phyloP scores from a whole-genome alignment of 2,797 vertebrate species.

The Chrysocyon brachyurus region DNA sequence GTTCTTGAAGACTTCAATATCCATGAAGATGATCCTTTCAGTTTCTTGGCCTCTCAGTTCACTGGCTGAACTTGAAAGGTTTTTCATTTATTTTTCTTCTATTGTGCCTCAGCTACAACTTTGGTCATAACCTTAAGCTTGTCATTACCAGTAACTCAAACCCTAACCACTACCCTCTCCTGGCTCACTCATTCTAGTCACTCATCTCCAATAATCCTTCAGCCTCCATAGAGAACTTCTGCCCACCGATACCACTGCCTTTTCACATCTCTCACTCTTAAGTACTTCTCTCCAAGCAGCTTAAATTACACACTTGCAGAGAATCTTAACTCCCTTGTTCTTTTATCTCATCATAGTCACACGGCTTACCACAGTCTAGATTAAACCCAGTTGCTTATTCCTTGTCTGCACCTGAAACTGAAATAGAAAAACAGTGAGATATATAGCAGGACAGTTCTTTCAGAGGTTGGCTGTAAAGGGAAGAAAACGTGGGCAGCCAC shows the following conservation, averaged over 20 bases:
- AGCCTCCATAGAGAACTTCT: not conserved
- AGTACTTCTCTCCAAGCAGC: not conserved
- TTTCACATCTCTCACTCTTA: not conserved
- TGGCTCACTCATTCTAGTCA: not conserved
- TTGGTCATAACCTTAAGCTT: slow-evolving; percentile 1
- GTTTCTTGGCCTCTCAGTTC: not conserved
- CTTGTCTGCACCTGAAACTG: not conserved
- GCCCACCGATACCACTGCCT: not conserved
- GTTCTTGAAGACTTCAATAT: not conserved
- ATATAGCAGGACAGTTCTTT: not conserved
- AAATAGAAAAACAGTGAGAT: not conserved
- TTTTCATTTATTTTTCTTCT: not conserved
- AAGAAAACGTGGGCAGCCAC: not conserved
- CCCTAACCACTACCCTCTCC: not conserved
- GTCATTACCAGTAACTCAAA: slow-evolving; percentile 34
- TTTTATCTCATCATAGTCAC: not conserved
- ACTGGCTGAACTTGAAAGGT: not conserved
- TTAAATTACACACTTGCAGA: not conserved
- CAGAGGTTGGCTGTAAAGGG: not conserved
- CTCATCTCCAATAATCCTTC: not conserved
- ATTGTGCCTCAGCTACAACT: not conserved
- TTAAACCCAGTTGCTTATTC: slow-evolving; percentile 11
- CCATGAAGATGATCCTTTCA: not conserved
- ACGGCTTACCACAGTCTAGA: not conserved
- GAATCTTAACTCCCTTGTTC: not conserved